Evolutionary conservation across 2,888 invertebrate species (phyloP).

Genomic region (Cylloceria caligata): DNA sequence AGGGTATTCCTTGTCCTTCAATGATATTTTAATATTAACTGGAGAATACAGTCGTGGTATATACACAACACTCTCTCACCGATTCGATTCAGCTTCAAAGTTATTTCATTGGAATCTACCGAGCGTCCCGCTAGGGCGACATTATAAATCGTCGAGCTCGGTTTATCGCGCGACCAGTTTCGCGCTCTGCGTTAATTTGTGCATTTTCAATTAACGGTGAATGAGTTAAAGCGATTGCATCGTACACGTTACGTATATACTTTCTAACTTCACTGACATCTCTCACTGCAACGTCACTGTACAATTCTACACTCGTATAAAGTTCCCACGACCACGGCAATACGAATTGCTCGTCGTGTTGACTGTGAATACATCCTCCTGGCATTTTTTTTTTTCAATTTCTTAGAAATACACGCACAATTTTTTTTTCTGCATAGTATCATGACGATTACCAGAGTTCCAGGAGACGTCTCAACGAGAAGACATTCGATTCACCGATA

Average conservation of each 20-base stretch:
- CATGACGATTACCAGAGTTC: conserved; percentile 33
- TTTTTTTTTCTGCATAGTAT: conserved; percentile 3
- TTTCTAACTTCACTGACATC: conserved; percentile 27
- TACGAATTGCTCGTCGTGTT: not conserved
- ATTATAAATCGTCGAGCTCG: conserved; percentile 73
- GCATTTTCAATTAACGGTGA: conserved; percentile 77
- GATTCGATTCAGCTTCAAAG: conserved; percentile 24
- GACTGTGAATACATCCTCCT: not conserved
- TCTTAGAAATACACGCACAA: conserved; percentile 2
- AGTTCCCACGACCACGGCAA: conserved; percentile 6
- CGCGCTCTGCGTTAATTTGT: conserved; percentile 74
- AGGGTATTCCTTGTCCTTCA: conserved; percentile 47
- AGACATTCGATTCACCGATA: conserved; percentile 51
- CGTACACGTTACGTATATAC: conserved; percentile 18
- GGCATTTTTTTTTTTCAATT: not conserved
- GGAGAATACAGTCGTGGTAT: not conserved
- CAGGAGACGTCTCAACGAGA: conserved; percentile 46
- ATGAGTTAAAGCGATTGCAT: conserved; percentile 64
- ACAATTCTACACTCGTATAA: not conserved
- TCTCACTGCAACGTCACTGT: not conserved
- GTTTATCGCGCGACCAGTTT: conserved; percentile 66
- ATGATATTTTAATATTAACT: conserved; percentile 49
- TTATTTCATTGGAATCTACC: conserved; percentile 35
- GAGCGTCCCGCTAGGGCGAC: conserved; percentile 63
- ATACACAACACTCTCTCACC: not conserved